A percentile compares a stretch with the other conserved stretches of the same genome.
These are phyloP conservation scores for Brachionichthys hirsutus DNA, from an alignment of 2,113 vertebrate genomes.

Conservation along the genomic window DNA sequence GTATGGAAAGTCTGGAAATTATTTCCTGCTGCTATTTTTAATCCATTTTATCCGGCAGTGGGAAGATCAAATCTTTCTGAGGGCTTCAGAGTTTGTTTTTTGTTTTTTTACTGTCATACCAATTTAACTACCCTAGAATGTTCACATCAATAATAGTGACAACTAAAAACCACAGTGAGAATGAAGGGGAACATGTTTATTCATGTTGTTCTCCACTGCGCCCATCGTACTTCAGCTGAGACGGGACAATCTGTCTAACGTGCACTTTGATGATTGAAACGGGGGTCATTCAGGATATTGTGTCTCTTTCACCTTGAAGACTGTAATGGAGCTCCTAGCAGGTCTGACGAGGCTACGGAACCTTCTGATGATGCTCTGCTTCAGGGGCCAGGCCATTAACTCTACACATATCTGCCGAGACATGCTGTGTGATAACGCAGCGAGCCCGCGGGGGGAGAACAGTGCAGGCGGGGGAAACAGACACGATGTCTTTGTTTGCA, in stretches of 20 bases:
- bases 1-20: too few relatives aligned
- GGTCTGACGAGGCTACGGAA: neutral
- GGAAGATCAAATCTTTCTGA: too few relatives aligned
- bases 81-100: too few relatives aligned
- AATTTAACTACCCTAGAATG: too few relatives aligned
- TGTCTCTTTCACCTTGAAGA: neutral
- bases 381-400: conserved; percentile 5
- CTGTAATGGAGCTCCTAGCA: neutral
- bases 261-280: too few relatives aligned
- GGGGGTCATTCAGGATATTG: neutral
- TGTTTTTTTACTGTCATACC: too few relatives aligned
- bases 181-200: too few relatives aligned
- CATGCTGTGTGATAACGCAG: conserved; percentile 21
- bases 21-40: too few relatives aligned
- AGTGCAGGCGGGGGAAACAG: conserved; percentile 19
- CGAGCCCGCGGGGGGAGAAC: conserved; percentile 22
- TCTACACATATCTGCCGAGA: conserved; percentile 9
- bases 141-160: too few relatives aligned
- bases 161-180: too few relatives aligned
- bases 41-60: too few relatives aligned
- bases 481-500: conserved; percentile 14
- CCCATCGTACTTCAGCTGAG: conserved; percentile 1
- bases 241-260: neutral
- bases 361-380: conserved; percentile 25
- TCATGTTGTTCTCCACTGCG: neutral